phyloP scores from a whole-genome alignment of 2,113 vertebrate genomes.

The Bufo bufo region DNA sequence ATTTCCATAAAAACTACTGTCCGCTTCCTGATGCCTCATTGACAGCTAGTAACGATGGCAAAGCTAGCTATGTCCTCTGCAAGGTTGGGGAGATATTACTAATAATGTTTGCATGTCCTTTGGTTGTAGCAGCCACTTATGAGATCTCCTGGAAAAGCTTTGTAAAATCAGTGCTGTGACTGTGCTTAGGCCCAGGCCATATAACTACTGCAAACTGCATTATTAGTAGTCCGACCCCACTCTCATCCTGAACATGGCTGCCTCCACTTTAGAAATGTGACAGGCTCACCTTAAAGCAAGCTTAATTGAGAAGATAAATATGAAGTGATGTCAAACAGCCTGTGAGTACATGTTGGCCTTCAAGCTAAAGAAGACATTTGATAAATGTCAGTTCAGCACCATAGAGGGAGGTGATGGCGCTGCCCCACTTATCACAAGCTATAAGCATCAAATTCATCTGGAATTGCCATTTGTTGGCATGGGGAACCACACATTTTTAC shows the following conservation, averaged over 20 bases:
- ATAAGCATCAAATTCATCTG: conserved; percentile 31
- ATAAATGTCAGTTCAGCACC: conserved; percentile 54
- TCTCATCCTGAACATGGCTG: background rate
- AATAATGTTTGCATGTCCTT: too few relatives aligned
- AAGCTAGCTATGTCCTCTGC: too few relatives aligned
- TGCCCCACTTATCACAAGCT: conserved; percentile 49
- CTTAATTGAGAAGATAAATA: background rate
- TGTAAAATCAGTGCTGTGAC: too few relatives aligned
- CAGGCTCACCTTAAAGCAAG: background rate
- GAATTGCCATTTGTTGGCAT: background rate
- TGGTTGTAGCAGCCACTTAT: too few relatives aligned
- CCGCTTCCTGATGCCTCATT: too few relatives aligned
- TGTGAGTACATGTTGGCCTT: background rate
- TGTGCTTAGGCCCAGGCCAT: background rate
- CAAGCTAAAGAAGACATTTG: conserved; percentile 48
- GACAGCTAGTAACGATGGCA: too few relatives aligned
- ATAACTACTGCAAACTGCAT: background rate
- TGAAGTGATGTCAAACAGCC: conserved; percentile 7
- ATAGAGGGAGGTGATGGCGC: conserved; percentile 40
- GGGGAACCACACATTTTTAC: background rate
- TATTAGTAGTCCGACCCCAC: background rate
- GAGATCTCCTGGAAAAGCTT: too few relatives aligned
- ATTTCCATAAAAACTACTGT: too few relatives aligned
- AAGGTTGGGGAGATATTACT: too few relatives aligned
- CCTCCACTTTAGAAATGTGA: background rate